A percentile compares a stretch with the other conserved stretches of the same genome.
Evolutionary conservation across 35 echinoderm and acorn worm genomes (phyloP).

Genomic region (Lytechinus pictus): DNA sequence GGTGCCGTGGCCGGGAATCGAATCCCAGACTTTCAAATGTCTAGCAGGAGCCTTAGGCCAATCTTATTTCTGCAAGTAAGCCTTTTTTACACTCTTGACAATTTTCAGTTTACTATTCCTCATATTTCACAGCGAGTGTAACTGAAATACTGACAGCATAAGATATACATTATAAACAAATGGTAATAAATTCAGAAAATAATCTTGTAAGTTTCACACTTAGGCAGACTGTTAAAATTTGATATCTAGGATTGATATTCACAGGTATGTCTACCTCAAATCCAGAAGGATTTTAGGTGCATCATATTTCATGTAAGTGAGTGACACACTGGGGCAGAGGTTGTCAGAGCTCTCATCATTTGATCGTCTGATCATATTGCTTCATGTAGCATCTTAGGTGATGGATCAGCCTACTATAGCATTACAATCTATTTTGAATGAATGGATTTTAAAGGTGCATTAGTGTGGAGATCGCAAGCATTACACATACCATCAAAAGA

Average conservation of each 20-base stretch:
- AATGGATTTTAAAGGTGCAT: too few relatives aligned
- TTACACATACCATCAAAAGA: background rate
- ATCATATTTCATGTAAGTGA: background rate
- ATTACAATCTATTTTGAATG: background rate
- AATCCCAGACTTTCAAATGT: too few relatives aligned
- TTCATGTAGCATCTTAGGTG: background rate
- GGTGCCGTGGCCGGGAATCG: too few relatives aligned
- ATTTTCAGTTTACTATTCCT: background rate
- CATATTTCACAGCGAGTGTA: background rate
- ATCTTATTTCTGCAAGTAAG: too few relatives aligned
- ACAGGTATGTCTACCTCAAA: background rate
- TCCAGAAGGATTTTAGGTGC: background rate
- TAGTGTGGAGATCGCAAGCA: too few relatives aligned
- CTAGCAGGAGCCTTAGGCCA: too few relatives aligned
- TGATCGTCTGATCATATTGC: background rate
- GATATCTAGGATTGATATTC: background rate
- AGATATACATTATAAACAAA: background rate
- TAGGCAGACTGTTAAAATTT: background rate
- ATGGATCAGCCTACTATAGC: background rate
- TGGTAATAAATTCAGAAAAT: background rate
- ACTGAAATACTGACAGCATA: background rate
- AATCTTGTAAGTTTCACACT: background rate
- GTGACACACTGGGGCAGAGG: conserved; percentile 5
- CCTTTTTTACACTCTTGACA: background rate
- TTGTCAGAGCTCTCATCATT: background rate